Evolutionary conservation across 2,113 vertebrate species (phyloP), one percentile per base, ranked within the genome.

Genomic region (Polyodon spathula): DNA sequence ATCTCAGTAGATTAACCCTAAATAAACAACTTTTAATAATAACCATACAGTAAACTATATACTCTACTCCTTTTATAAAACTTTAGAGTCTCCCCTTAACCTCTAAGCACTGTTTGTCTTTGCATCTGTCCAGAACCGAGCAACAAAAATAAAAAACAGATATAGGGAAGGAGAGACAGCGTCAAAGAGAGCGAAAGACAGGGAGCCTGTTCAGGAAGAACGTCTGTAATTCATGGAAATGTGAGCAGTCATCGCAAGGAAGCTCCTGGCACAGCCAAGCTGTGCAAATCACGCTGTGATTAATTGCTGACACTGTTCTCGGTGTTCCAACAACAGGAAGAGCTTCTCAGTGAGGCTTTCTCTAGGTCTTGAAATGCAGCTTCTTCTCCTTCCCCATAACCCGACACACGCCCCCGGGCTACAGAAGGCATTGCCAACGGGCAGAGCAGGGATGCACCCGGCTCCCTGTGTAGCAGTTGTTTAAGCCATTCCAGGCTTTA

Each of bases 281-380:
- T 71, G 66, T 69, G 73, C 40, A 78, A 74, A 76, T 74, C 74
- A 76, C 75, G 76, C 72, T 40, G 76, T 78, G 77, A 74, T 68
- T 70, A 79, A 81, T 73, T 74, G 77, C 78, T 81, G 78, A 82
- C 82, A 78, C 54, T 80, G 73, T 77, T 83, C 78, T 76, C 63
- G 70, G 70, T 54, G 68, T 73, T 70, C 81, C 79, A 85, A 84
- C 81, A 86, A 87, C 84, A 88, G 85, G 84, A 86, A 86, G 80
- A 75, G 67, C 62, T 66, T 73, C 59, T 66, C 67, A 64, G 58
- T 54, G 58, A 37, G 57, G 56, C 48, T 40, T 51, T 40, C 40
- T 66, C 16, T 40, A 59, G 56, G 61, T 50, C 46, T 46, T 50
- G 55, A 58, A 62, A 62, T 66, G 48, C 54, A 66, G 62, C 42